Percentiles rank a stretch among this genome's conserved stretches.
These are phyloP conservation scores for Aplysia californica DNA, from an alignment of 1,140 invertebrate species.

Conservation along the genomic window DNA sequence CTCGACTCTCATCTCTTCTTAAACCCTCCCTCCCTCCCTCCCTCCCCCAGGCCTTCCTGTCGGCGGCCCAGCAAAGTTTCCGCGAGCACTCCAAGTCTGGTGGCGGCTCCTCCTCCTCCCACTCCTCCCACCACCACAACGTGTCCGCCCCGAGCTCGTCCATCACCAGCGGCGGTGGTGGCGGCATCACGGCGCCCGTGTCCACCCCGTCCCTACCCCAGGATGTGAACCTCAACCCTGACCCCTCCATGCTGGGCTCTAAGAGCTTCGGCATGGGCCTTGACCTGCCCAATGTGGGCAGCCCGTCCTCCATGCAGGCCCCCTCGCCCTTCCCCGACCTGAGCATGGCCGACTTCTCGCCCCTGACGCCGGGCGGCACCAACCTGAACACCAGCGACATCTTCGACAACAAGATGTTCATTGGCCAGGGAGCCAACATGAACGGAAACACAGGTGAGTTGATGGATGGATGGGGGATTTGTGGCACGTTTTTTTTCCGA, in stretches of 20 bases:
- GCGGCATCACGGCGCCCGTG: neutral
- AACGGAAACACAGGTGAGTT: conserved; percentile 6
- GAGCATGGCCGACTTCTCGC: conserved; percentile 5
- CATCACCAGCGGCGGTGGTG: neutral
- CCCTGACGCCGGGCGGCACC: neutral
- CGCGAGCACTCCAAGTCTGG: conserved; percentile 47
- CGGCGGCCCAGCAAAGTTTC: conserved; percentile 58
- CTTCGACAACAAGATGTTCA: neutral
- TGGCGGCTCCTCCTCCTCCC: neutral
- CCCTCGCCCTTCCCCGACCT: conserved; percentile 21
- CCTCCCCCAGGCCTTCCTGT: conserved; percentile 43
- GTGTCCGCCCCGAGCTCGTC: neutral
- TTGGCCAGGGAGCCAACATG: neutral
- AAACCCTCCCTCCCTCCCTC: too few species aligned
- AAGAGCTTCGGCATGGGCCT: too few species aligned
- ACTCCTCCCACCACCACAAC: neutral
- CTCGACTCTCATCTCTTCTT: too few species aligned
- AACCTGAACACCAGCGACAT: conserved; percentile 3
- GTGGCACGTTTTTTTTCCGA: too few species aligned
- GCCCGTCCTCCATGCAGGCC: conserved; percentile 2
- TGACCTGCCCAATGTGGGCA: neutral
- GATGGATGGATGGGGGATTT: neutral
- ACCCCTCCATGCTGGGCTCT: neutral
- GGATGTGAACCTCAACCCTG: neutral
- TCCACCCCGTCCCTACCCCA: neutral